phyloP scores from a whole-genome alignment of 2,113 vertebrate species.

The Podarcis raffonei region DNA sequence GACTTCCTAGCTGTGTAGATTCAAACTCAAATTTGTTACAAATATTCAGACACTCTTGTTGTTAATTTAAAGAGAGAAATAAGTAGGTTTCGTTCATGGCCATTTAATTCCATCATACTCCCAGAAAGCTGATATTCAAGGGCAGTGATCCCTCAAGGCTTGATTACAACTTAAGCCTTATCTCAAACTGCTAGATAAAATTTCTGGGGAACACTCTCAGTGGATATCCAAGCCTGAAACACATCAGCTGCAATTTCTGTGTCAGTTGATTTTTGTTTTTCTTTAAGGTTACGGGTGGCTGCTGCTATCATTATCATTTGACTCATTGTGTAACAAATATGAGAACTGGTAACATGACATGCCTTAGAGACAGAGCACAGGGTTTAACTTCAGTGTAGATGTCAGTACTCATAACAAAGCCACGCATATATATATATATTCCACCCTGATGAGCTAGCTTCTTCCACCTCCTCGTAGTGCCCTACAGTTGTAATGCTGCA shows the following conservation, averaged over 20 bases:
- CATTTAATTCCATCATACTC: background rate
- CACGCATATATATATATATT: background rate
- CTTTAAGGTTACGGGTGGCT: background rate
- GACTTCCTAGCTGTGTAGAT: background rate
- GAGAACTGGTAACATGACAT: background rate
- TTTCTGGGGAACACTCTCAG: background rate
- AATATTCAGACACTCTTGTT: no score
- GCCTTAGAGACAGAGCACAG: constrained; percentile 5
- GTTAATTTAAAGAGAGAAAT: background rate
- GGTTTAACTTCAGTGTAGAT: background rate
- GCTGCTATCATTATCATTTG: background rate
- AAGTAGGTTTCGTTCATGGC: background rate
- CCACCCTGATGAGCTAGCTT: background rate
- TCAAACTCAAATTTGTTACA: background rate
- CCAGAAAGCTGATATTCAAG: background rate
- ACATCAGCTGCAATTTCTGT: background rate
- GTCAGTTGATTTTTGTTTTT: background rate
- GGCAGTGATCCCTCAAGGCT: background rate
- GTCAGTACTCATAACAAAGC: background rate
- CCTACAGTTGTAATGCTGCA: background rate
- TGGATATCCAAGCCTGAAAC: background rate
- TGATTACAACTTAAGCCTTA: background rate
- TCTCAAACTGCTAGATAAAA: background rate
- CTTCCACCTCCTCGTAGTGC: background rate
- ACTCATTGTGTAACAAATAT: background rate